Evolutionary conservation across 2,113 vertebrate genomes (phyloP), one percentile per base, ranked within the genome.

Genomic region (Aramus guarauna): DNA sequence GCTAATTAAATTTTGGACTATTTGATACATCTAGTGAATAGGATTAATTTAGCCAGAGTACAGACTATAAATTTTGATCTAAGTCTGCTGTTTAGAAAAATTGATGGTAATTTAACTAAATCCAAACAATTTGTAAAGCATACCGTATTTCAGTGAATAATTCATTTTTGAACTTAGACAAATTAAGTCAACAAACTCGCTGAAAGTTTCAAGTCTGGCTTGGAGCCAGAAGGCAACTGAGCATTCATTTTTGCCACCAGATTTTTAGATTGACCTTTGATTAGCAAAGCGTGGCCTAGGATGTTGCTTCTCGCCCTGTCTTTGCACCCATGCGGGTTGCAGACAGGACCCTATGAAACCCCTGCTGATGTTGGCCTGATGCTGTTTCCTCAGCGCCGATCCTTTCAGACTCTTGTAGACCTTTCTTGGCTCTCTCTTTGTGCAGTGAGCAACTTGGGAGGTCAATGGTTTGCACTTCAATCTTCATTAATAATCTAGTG

Each of bases 1-100:
- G 68, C 95, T 98, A 97, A 98, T 97, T 98, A 97, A 91, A 95
- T 97, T 96, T 95, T 93, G 92, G 67, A 58, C 88, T 96, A 77
- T 94, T 96, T 96, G 88, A 77, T 96, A 84, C 48, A 53, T 94
- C 90, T 78, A 85, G 69, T 83, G 53, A 95, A 83, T 74, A 97
- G 72, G 85, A 96, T 97, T 98, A 97, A 97, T 97, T 97, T 97
- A 94, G 45, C 12, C 36, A 55, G 74, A 39, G 85, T 91, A 81
- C 91, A 88, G 92, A 50, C 91, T 83, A 93, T 95, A 95, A 92
- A 96, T 94, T 97, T 94, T 90, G 82, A 95, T 97, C 77, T 59
- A 86, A 79, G 48, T 87, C 87, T 90, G 76, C 81, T 97, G 84
- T 88, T 92, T 73, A 80, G 88, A 74, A 83, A 94, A 97, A 97